These are phyloP conservation scores for Drosophila albomicans DNA, from an alignment of 1,140 invertebrate genomes.

Conservation along the genomic window DNA sequence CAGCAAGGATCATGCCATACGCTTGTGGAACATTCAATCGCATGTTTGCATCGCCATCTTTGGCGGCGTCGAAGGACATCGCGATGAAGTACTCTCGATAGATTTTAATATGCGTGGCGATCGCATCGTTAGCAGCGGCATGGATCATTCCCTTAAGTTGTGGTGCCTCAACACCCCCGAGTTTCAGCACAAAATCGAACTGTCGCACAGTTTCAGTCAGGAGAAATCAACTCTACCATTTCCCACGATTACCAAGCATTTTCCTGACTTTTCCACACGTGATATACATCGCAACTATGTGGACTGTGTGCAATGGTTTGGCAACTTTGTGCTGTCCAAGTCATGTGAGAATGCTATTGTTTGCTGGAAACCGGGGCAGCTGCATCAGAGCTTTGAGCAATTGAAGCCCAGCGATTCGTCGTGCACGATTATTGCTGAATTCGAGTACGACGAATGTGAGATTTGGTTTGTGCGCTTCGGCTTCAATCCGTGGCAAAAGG, in stretches of 20 bases:
- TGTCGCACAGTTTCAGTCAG: conserved; percentile 94
- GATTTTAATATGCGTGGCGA: conserved; percentile 96
- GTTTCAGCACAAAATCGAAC: conserved; percentile 94
- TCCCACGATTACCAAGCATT: conserved; percentile 95
- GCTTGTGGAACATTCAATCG: conserved; percentile 98
- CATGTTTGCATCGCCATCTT: conserved; percentile 98
- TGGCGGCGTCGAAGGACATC: conserved; percentile 98
- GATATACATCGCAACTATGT: conserved; percentile 99
- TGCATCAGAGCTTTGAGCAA: conserved; percentile 71
- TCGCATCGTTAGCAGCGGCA: conserved; percentile 97
- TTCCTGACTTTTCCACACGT: conserved; percentile 97
- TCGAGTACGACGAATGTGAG: conserved; percentile 98
- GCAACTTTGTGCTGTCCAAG: conserved; percentile 98
- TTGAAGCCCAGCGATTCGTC: conserved; percentile 78
- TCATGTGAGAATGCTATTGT: conserved; percentile 97
- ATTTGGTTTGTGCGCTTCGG: conserved; percentile 99
- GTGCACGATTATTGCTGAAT: conserved; percentile 90
- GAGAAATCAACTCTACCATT: conserved; percentile 92
- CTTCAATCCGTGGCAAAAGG: conserved; percentile 94
- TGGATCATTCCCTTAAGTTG: conserved; percentile 98
- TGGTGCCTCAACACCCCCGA: conserved; percentile 95
- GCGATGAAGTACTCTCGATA: conserved; percentile 97
- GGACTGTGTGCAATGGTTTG: conserved; percentile 98
- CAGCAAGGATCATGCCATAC: conserved; percentile 97
- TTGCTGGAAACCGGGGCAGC: conserved; percentile 82